Base-by-base conservation (phyloP, 2,113 vertebrate species). In the Gracilinanus agilis region DNA sequence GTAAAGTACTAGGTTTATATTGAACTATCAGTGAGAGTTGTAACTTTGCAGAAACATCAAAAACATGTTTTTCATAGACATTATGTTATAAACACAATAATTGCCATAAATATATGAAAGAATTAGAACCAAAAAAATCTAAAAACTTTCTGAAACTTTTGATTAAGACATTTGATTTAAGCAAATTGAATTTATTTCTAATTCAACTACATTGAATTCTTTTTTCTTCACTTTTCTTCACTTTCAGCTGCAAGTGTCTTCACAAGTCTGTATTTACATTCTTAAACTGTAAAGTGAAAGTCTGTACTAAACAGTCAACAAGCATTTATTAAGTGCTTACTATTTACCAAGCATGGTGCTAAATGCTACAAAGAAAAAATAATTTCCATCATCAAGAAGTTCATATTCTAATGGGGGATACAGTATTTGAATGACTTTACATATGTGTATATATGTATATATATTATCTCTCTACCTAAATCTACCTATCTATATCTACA, bases 141-240 rank as follows among this genome's bases (percentile, higher is more conserved):
- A 40, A 54, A 92, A 95, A 93, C 23, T 93, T 90, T 88, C 83
- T 91, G 54, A 94, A 92, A 95, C 83, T 40, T 90, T 88, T 91
- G 9, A 75, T 3, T 23, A 92, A 90, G 92, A 24, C 44, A 5
- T 94, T 90, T 92, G 44, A 92, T 49, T 96, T 90, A 49, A 7
- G 4, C 0, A 55, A 29, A 58, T 3, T 55, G 92, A 49, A 88
- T 92, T 88, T 92, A 61, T 49, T 90, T 27, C 83, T 95, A 40
- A 88, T 88, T 94, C 55, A 9, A 91, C 10, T 61, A 6, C n/a
- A 61, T 89, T 83, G 34, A 88, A 44, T 40, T 56, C 29, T 27
- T 53, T 44, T 93, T n/a, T n/a, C n/a, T n/a, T n/a, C n/a, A n/a
- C n/a, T n/a, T 91, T 93, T 44, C n/a, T 24, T 55, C 49, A 49